Conservation (phyloP, 1,140 invertebrate genomes). For the Apolygus lucorum region DNA sequence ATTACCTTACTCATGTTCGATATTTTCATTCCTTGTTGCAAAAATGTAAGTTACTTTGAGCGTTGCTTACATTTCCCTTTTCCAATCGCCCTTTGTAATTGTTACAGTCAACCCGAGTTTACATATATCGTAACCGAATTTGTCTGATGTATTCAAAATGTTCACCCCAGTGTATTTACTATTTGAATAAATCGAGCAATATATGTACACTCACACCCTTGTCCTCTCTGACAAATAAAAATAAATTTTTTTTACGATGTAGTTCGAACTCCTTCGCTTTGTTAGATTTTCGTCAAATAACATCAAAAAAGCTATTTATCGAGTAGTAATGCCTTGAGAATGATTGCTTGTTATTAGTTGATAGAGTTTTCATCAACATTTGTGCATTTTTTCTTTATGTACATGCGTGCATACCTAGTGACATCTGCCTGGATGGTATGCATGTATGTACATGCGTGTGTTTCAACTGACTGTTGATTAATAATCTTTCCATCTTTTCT, state of each 20-base stretch:
- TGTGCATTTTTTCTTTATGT: constrained; percentile 22
- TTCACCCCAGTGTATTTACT: background rate
- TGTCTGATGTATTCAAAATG: background rate
- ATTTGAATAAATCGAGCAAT: background rate
- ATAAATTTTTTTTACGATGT: background rate
- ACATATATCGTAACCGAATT: background rate
- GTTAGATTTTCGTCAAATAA: constrained; percentile 6
- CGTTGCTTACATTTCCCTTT: constrained; percentile 4
- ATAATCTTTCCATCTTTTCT: constrained; percentile 15
- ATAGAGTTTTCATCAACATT: constrained; percentile 20
- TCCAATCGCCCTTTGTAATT: background rate
- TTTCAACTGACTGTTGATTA: constrained; percentile 17
- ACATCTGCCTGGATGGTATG: constrained; percentile 9
- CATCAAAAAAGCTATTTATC: constrained; percentile 11
- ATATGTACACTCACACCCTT: background rate
- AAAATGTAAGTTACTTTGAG: constrained; percentile 7
- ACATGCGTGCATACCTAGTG: constrained; percentile 14
- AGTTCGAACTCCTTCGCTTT: constrained; percentile 6
- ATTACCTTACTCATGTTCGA: constrained; percentile 11
- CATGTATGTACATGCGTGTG: constrained; percentile 13
- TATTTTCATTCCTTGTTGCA: background rate
- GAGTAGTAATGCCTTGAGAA: constrained; percentile 27
- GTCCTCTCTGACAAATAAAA: background rate
- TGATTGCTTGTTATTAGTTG: constrained; percentile 27
- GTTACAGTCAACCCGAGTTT: background rate